phyloP scores from a whole-genome alignment of 2,113 vertebrate species.

The Propithecus coquereli region DNA sequence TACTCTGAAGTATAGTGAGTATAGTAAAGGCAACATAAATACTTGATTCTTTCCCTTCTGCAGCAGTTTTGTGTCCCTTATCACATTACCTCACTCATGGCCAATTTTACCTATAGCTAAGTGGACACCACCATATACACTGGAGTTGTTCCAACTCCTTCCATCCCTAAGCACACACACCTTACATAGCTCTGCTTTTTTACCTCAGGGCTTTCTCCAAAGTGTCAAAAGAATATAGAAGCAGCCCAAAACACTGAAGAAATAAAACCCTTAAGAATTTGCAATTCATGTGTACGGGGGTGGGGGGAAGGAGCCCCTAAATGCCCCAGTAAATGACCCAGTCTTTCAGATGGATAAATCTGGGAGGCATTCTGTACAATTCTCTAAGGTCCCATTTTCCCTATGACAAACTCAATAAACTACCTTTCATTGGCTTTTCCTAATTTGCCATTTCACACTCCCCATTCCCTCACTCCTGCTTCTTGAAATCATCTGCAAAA shows the following conservation, averaged over 20 bases:
- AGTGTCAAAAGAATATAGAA: background rate
- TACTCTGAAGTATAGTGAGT: background rate
- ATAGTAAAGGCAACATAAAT: background rate
- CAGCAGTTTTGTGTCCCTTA: background rate
- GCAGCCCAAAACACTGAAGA: background rate
- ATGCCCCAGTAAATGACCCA: background rate
- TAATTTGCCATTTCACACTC: background rate
- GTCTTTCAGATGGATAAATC: background rate
- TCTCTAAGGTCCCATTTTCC: background rate
- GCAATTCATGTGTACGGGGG: background rate
- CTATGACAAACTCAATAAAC: background rate
- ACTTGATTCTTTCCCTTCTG: background rate
- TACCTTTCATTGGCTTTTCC: background rate
- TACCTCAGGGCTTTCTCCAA: background rate
- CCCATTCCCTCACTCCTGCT: background rate
- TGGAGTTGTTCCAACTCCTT: background rate
- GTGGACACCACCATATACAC: background rate
- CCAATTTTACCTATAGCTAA: background rate
- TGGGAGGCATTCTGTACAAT: background rate
- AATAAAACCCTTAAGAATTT: background rate
- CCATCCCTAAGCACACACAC: background rate
- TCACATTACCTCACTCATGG: background rate
- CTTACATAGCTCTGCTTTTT: background rate
- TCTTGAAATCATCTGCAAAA: slow-evolving; percentile 7
- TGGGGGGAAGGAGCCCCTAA: background rate